Base-by-base conservation (phyloP, 2,888 invertebrate genomes). In the Ophion ellenae region DNA sequence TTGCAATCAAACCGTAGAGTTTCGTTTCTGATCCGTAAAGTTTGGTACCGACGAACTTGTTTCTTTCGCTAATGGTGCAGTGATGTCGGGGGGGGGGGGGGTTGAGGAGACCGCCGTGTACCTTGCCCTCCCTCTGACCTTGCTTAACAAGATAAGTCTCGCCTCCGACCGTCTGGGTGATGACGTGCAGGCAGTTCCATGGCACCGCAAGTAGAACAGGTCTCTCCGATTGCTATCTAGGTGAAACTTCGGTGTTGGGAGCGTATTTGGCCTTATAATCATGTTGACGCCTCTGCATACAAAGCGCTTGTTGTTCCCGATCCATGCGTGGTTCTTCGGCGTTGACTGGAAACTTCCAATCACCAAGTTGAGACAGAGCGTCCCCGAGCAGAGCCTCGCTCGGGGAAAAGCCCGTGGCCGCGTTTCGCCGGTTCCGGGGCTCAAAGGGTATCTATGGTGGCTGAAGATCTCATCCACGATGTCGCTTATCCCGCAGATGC, bases 361-460 rank as follows among this genome's bases (percentile, higher is more conserved):
- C 85, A n/a, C 81, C 85, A 0, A 73, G 77, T 1, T 57, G 57
- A 10, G 24, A 36, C 1, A 77, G 11, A 20, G 4, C 53, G 9
- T 59, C 28, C 20, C 85, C 81, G 2, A 64, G 67, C 45, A 78
- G 67, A 2, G 82, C 59, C 45, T 81, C 77, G 57, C 76, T 67
- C 9, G 81, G 77, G 14, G 77, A 64, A 17, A 24, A 9, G 9
- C 69, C 64, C 1, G 81, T 81, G 2, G 82, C 79, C 0, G 79
- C 82, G 47, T 82, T 85, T 28, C 53, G 71, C 11, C 82, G 61
- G 0, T 40, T 71, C 1, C 82, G 77, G 9, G 82, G 61, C 1
- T 53, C 6, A 57, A 79, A 85, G 2, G 82, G 66, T 11, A 85
- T 82, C 11, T 59, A 32, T 11, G 85, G 85, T 0, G 73, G n/a